These are phyloP conservation scores for Protodeltote pygarga DNA, from an alignment of 2,888 invertebrate species.

Conservation along the genomic window DNA sequence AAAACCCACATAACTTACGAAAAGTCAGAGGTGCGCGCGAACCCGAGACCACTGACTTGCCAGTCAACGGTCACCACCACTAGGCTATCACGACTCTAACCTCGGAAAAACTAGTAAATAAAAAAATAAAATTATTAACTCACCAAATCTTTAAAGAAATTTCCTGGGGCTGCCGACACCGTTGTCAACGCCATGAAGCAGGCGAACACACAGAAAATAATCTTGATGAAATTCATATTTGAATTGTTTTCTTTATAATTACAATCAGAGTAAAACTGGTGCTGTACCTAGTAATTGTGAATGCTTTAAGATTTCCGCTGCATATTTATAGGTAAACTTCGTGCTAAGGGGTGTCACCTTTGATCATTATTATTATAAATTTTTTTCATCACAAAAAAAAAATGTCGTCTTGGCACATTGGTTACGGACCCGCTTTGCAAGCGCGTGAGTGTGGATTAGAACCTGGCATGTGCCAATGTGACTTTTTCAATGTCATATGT, in stretches of 20 bases:
- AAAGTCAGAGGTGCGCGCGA: too few relatives aligned
- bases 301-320: slow-evolving; percentile 4
- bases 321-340: slow-evolving; percentile 19
- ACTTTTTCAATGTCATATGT: too few relatives aligned
- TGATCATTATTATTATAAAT: too few relatives aligned
- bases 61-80: too few relatives aligned
- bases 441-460: too few relatives aligned
- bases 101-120: not conserved
- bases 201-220: slow-evolving; percentile 19
- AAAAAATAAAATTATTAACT: not conserved
- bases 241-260: not conserved
- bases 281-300: not conserved
- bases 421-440: too few relatives aligned
- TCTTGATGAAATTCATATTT: slow-evolving; percentile 32
- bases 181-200: slow-evolving; percentile 30
- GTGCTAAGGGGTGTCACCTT: slow-evolving; percentile 7
- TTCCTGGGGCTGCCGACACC: slow-evolving; percentile 40
- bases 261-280: not conserved
- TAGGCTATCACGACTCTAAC: too few relatives aligned
- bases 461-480: too few relatives aligned
- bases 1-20: too few relatives aligned
- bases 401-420: too few relatives aligned
- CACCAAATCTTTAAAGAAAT: slow-evolving; percentile 35
- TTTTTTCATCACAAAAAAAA: too few relatives aligned
- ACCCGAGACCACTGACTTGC: too few relatives aligned